Evolutionary conservation across 2,888 invertebrate genomes (phyloP), one percentile per base, ranked within the genome.

Genomic region (Netelia virgata): DNA sequence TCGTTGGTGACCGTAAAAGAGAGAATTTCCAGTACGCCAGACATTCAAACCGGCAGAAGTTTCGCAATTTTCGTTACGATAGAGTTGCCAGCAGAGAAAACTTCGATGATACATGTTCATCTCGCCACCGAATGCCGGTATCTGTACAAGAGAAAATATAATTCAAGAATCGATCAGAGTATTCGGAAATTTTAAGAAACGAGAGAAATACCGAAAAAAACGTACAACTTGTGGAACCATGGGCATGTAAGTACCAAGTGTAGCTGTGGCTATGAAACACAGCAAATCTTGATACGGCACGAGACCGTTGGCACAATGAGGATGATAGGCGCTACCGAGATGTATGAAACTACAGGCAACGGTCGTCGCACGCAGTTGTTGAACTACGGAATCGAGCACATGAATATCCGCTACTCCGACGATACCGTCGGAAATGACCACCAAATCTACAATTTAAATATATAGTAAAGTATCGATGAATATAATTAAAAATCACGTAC

Each of bases 291-390:
- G 95, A 92, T 97, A 97, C 20, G 97, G 95, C 18, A 97, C 95
- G 89, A 96, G 95, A 18, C 96, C 97, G 86, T 96, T 95, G 86
- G 95, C 95, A 80, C 95, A 95, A 88, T 96, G 95, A 2, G 96
- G 96, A 92, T 96, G 95, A 91, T 96, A 96, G 57, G 94, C 93
- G 87, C 95, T 95, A 61, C 96, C 96, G 20, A 97, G 95, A 92
- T 96, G 96, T 83, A 97, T 94, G 93, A 97, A 97, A 70, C 97
- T 97, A 88, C 97, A 96, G 10, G 96, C 95, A 81, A 97, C 96
- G 59, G 96, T 96, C 90, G 96, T 96, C 88, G 96, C 96, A 87
- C 97, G 95, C 75, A 97, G 94, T 91, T 97, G 97, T 84, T 96
- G 95, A 86, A 97, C 94, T 41, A 97, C 94, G 5, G 96, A 95